Evolutionary conservation across 1,140 invertebrate species (phyloP), one percentile per base, ranked within the genome.

Genomic region (Drosophila serrata): DNA sequence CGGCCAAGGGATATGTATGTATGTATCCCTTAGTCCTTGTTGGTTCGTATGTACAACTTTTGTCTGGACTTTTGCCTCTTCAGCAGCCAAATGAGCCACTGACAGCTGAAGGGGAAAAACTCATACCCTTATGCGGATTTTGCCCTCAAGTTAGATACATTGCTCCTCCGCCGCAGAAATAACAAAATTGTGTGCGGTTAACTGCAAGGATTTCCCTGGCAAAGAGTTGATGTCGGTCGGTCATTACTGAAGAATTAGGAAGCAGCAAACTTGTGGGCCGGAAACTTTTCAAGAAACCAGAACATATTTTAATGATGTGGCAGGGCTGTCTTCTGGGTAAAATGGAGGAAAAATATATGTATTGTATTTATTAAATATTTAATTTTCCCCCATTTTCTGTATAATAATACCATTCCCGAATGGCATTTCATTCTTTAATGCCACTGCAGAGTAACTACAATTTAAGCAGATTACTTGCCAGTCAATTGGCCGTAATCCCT

Each of bases 121-220:
- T 61, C 48, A 9, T 11, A 29, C 56, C 51, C 61, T 68, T 60
- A 31, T 62, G 61, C 45, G 56, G 53, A 48, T 63, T 73, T 42
- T 48, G 45, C 62, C 57, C 67, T 33, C 82, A 46, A 82, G 59
- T 79, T 73, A 75, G 73, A 86, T 75, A 87, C 85, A 81, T 64
- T 69, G 45, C 60, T 79, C 17, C 48, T 39, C 51, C 35, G 68
- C 84, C 80, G 75, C 84, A 88, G 29, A 77, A 88, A 87, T 88
- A 82, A 88, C 81, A 81, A 81, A 84, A 84, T 81, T 72, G 43
- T 73, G 72, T 85, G 77, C 59, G 73, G 81, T 81, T 81, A 42
- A 62, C 65, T 68, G 62, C 55, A 59, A 77, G 81, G 81, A 84
- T 80, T 82, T 84, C 9, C 37, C 51, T 40, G 33, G 51, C 15